Evolutionary conservation across 1,140 invertebrate species (phyloP).

Genomic region (Atopsyche davidsoni): DNA sequence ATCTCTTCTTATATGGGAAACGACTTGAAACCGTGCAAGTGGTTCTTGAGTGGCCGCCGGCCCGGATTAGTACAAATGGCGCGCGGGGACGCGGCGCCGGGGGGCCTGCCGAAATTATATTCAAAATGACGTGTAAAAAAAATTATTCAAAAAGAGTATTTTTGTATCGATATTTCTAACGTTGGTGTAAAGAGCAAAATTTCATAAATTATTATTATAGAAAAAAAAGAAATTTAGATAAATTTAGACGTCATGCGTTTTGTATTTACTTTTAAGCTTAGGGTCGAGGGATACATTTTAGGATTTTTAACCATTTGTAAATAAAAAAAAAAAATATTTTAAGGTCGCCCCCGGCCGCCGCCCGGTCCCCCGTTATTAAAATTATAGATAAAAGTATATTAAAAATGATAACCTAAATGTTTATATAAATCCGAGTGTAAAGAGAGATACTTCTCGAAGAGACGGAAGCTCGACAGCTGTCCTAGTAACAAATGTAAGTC

Average conservation of each 20-base stretch:
- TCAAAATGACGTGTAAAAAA: constrained; percentile 46
- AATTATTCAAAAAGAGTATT: constrained; percentile 52
- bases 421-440: constrained; percentile 53
- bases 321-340: constrained; percentile 46
- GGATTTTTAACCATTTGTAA: constrained; percentile 48
- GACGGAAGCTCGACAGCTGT: constrained; percentile 25
- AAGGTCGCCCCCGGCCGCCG: constrained; percentile 35
- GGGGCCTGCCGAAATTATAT: constrained; percentile 27
- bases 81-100: constrained; percentile 17
- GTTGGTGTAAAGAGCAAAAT: constrained; percentile 51
- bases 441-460: constrained; percentile 33
- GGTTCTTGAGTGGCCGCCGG: constrained; percentile 20
- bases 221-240: constrained; percentile 47
- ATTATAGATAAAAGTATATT: constrained; percentile 41
- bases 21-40: constrained; percentile 14
- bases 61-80: constrained; percentile 46
- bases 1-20: constrained; percentile 24
- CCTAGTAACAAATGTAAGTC: constrained; percentile 21
- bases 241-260: constrained; percentile 51
- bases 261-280: constrained; percentile 51
- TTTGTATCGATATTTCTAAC: constrained; percentile 54
- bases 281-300: constrained; percentile 30
- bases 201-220: constrained; percentile 46
- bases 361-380: constrained; percentile 41
- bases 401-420: constrained; percentile 41